These are phyloP conservation scores for Malthinus flaveolus DNA, from an alignment of 2,888 invertebrate genomes.

Conservation along the genomic window DNA sequence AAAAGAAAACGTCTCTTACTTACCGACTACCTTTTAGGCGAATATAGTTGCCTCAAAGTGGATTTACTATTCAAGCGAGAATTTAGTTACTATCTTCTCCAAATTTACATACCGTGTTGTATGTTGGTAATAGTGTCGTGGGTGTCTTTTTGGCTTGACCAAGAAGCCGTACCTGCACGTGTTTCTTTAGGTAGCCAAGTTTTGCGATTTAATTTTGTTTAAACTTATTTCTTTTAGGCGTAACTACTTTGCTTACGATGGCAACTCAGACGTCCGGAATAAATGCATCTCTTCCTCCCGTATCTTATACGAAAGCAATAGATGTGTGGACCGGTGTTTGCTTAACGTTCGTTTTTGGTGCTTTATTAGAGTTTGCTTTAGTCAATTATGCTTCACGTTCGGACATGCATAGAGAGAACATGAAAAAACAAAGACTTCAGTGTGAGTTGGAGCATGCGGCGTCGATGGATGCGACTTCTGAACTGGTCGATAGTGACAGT, in stretches of 20 bases:
- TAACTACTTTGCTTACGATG: constrained; percentile 95
- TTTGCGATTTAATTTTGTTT: constrained; percentile 10
- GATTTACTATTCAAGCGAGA: constrained; percentile 95
- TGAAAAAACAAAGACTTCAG: constrained; percentile 83
- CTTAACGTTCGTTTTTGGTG: constrained; percentile 96
- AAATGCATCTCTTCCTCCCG: constrained; percentile 94
- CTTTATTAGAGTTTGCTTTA: constrained; percentile 94
- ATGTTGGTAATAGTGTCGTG: constrained; percentile 97
- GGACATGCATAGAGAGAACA: constrained; percentile 87
- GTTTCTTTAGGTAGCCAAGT: constrained; percentile 78
- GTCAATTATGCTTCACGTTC: constrained; percentile 97
- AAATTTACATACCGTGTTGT: constrained; percentile 99
- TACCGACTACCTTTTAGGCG: constrained; percentile 67
- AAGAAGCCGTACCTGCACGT: constrained; percentile 92
- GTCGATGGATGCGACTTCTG: constrained; percentile 83
- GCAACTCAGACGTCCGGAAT: constrained; percentile 96
- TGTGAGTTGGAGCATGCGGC: constrained; percentile 82
- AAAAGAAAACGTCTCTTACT: constrained; percentile 51
- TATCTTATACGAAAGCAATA: constrained; percentile 97
- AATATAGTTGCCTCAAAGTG: constrained; percentile 97
- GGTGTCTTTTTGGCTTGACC: constrained; percentile 97
- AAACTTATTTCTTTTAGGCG: constrained; percentile 61
- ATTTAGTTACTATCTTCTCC: constrained; percentile 98
- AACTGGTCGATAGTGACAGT: constrained; percentile 85
- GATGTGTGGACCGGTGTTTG: constrained; percentile 98